These are phyloP conservation scores for Drosophila truncata DNA, from an alignment of 1,140 invertebrate species.

Conservation along the genomic window DNA sequence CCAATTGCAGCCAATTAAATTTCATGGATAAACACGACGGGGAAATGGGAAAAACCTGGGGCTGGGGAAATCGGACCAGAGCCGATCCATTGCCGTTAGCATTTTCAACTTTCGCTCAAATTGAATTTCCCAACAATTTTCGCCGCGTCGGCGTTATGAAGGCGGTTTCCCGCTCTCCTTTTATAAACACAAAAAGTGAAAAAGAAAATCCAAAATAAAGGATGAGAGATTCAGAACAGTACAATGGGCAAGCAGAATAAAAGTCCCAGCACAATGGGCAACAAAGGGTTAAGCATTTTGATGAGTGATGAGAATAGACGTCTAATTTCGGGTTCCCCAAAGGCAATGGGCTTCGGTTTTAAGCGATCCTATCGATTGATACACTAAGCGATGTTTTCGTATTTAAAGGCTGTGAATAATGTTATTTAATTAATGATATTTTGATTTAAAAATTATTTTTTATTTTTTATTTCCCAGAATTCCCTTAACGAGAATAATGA, in stretches of 20 bases:
- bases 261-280: constrained; percentile 48
- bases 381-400: neutral
- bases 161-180: constrained; percentile 4
- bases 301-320: neutral
- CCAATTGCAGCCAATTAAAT: constrained; percentile 71
- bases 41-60: neutral
- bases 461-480: too few relatives aligned
- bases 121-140: constrained; percentile 79
- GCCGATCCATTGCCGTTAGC: constrained; percentile 45
- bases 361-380: neutral
- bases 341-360: neutral
- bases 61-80: constrained; percentile 5
- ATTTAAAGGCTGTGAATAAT: neutral
- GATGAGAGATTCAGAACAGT: constrained; percentile 9
- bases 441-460: too few relatives aligned
- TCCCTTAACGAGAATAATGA: too few relatives aligned
- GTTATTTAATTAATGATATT: neutral
- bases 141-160: constrained; percentile 57
- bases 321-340: constrained; percentile 10
- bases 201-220: constrained; percentile 26
- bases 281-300: constrained; percentile 33
- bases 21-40: constrained; percentile 70
- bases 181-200: neutral
- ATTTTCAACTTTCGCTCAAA: constrained; percentile 67
- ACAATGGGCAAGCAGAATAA: constrained; percentile 44